These are phyloP conservation scores for Amphibalanus amphitrite DNA, from an alignment of 1,140 invertebrate genomes.

Conservation along the genomic window DNA sequence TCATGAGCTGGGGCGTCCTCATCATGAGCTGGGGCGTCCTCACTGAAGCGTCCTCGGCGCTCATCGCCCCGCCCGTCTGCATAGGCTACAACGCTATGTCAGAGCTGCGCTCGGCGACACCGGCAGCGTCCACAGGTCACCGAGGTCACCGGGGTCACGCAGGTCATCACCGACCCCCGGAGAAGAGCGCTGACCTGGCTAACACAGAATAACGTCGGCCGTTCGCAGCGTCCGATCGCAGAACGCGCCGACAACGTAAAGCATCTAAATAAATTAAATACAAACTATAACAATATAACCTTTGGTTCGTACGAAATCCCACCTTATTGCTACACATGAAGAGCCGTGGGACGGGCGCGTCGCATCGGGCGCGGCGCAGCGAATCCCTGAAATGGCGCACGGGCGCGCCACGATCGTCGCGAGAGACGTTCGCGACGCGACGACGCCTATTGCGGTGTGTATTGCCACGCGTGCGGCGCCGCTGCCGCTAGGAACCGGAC, in stretches of 20 bases:
- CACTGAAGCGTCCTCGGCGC: too few species aligned
- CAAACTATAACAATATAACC: constrained; percentile 1
- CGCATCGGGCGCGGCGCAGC: too few species aligned
- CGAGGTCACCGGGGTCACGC: too few species aligned
- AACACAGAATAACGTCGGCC: neutral
- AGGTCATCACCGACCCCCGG: too few species aligned
- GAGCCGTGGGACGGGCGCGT: too few species aligned
- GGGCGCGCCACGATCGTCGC: too few species aligned
- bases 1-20: neutral
- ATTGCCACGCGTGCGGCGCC: neutral
- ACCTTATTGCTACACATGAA: neutral
- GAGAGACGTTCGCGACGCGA: too few species aligned
- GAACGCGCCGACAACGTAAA: neutral
- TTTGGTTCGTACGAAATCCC: constrained; percentile 1
- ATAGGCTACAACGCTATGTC: neutral
- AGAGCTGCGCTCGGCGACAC: neutral
- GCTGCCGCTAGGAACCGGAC: neutral
- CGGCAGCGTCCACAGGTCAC: too few species aligned
- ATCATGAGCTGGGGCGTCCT: neutral
- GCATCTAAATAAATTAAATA: constrained; percentile 2
- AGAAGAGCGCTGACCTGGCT: neutral
- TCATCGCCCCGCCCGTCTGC: neutral
- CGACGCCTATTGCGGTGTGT: neutral
- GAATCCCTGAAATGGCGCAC: neutral
- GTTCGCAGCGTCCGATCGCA: too few species aligned